Percentiles rank a stretch among this genome's conserved stretches.
Evolutionary conservation across 1,140 invertebrate species (phyloP).

Genomic region (Nixonia krombeini): DNA sequence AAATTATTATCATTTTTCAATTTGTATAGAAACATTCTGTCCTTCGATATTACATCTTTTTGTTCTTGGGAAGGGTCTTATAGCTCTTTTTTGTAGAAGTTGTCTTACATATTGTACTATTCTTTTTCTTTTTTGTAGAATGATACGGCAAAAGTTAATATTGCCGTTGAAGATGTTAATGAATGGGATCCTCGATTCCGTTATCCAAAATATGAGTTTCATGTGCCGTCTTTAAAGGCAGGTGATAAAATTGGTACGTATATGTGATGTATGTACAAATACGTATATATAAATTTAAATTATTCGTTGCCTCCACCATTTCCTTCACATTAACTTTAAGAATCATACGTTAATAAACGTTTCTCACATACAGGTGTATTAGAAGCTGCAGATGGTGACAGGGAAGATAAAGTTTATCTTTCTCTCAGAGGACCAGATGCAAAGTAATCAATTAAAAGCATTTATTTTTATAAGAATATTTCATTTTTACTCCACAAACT

Average conservation of each 20-base stretch:
- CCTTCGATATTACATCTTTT: too few relatives aligned
- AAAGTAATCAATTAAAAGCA: conserved; percentile 62
- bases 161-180: conserved; percentile 90
- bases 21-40: too few relatives aligned
- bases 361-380: too few relatives aligned
- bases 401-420: conserved; percentile 79
- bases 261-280: conserved; percentile 36
- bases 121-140: conserved; percentile 74
- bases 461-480: background rate
- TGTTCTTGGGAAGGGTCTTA: too few relatives aligned
- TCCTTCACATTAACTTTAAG: background rate
- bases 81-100: too few relatives aligned
- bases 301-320: too few relatives aligned
- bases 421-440: conserved; percentile 81
- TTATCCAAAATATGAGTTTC: conserved; percentile 88
- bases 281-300: background rate
- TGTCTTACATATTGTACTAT: background rate
- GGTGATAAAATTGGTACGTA: conserved; percentile 65
- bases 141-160: conserved; percentile 81
- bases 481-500: too few relatives aligned
- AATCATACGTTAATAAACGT: background rate
- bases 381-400: conserved; percentile 85
- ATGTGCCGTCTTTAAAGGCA: conserved; percentile 70
- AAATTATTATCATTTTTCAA: too few relatives aligned
- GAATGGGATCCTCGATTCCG: conserved; percentile 94